Evolutionary conservation across 2,888 invertebrate genomes (phyloP), one percentile per base, ranked within the genome.

Genomic region (Anoplius nigerrimus): DNA sequence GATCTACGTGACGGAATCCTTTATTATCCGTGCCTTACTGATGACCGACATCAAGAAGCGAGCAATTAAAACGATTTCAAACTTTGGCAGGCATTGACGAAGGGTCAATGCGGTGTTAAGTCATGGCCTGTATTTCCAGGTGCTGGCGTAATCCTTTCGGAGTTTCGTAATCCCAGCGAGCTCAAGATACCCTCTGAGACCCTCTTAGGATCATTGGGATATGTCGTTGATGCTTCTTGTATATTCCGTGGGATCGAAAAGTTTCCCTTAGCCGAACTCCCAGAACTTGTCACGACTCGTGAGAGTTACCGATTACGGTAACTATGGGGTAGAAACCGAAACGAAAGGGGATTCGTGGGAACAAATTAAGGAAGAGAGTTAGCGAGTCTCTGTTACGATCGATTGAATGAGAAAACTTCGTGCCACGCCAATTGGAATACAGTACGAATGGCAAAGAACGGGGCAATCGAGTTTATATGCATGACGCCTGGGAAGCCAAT

Each of bases 231-330:
- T 62, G 45, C 59, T 70, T 48, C 60, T 24, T 62, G 73, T 71
- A 68, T 66, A 74, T 62, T 72, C 61, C 55, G 21, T 27, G 53
- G 59, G 72, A 66, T 69, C 69, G 63, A 57, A 64, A 74, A 74
- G 55, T 69, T 74, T 60, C 55, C 16, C 52, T 51, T 48, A 48
- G 21, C 55, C 46, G 8, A 62, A 62, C 55, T 62, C 59, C 45
- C 42, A 6, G 21, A 62, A 60, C 59, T 66, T 51, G 59, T 53
- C 60, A 52, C 27, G 46, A 60, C 53, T 69, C 61, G 53, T 64
- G 58, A 51, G 61, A 54, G 57, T 57, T 55, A 48, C 43, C 68
- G 61, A 58, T 66, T 64, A 66, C 61, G 64, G 20, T 20, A 61
- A 52, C 59, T 69, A 48, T 48, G 18, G 13, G 22, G 48, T 8